These are phyloP conservation scores for Marcusenius ussheri DNA, from an alignment of 2,113 vertebrate genomes.

Conservation along the genomic window DNA sequence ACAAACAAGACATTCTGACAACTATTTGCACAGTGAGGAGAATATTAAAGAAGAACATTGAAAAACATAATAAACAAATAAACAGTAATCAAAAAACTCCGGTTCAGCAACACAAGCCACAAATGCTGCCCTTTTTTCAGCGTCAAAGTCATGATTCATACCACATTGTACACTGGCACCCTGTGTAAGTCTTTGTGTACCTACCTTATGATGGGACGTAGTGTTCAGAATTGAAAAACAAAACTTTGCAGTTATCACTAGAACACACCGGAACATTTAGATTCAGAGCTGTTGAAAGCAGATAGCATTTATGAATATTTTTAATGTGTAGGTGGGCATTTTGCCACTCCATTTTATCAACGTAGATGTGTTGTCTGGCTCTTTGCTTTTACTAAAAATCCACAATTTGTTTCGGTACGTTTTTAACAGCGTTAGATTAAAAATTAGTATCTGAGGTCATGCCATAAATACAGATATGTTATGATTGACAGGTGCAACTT, in stretches of 20 bases:
- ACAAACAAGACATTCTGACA: not conserved
- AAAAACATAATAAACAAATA: not conserved
- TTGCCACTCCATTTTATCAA: not conserved
- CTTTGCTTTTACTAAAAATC: not conserved
- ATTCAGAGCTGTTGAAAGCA: not conserved
- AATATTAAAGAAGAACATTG: not conserved
- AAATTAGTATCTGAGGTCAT: not conserved
- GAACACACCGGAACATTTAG: not conserved
- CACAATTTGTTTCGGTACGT: not conserved
- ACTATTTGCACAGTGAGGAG: not conserved
- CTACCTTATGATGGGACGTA: not conserved
- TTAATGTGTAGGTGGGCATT: not conserved
- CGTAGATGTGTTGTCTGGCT: not conserved
- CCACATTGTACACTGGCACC: no score
- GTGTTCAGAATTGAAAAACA: slow-evolving; percentile 2
- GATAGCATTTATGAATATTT: not conserved
- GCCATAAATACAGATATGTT: not conserved
- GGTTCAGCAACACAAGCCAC: not conserved
- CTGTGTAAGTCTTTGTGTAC: not conserved
- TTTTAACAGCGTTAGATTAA: not conserved
- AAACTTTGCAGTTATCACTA: not conserved
- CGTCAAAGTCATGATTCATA: not conserved
- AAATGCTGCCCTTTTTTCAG: not conserved
- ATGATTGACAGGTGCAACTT: not conserved
- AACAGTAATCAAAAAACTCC: not conserved